These are phyloP conservation scores for Vulpes ferrilata DNA, from an alignment of 2,113 vertebrate species.

Conservation along the genomic window DNA sequence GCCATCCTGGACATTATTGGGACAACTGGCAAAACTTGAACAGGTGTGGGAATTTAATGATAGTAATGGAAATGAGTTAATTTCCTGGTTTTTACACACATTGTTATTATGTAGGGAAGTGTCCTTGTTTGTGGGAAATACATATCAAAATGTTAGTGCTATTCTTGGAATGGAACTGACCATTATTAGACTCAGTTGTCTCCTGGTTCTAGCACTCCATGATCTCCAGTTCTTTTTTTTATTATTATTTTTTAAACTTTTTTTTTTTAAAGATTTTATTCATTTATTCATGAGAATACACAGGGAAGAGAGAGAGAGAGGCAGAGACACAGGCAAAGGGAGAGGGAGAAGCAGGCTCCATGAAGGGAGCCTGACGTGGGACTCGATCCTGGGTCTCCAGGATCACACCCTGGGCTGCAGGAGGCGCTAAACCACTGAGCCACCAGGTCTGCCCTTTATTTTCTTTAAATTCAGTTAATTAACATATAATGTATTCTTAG, in stretches of 20 bases:
- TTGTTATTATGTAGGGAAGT: not conserved
- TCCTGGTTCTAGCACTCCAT: not conserved
- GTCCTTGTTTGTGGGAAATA: not conserved
- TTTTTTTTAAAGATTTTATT: too few species aligned
- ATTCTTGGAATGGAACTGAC: slow-evolving; percentile 1
- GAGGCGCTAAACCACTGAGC: too few species aligned
- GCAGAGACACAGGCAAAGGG: too few species aligned
- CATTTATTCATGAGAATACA: too few species aligned
- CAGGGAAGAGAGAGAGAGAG: too few species aligned
- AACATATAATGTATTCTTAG: not conserved
- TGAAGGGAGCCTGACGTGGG: too few species aligned
- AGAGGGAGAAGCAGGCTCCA: too few species aligned
- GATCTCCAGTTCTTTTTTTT: not conserved
- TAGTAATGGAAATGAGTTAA: too few species aligned
- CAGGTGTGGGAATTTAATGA: not conserved
- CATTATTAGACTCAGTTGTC: not conserved
- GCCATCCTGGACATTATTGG: not conserved
- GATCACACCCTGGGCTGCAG: too few species aligned
- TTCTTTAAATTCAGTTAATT: not conserved
- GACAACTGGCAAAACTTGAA: not conserved
- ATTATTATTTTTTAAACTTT: too few species aligned
- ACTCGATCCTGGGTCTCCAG: too few species aligned
- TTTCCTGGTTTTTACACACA: not conserved
- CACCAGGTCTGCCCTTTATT: too few species aligned
- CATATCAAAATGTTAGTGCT: not conserved